Base-by-base conservation (phyloP, 2,888 invertebrate genomes). In the Stenurella melanura region DNA sequence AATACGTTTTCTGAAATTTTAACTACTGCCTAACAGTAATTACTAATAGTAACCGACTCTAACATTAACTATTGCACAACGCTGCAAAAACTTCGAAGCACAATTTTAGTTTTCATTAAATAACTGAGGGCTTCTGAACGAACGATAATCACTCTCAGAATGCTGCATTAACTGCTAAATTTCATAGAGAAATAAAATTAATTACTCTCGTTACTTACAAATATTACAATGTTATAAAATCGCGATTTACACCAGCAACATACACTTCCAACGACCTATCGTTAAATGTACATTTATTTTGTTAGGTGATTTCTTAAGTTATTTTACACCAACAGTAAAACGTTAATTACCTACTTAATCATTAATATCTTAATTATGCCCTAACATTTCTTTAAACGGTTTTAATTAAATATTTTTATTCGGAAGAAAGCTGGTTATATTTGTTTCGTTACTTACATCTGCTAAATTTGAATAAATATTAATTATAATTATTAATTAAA, bases 221-320 rank as follows among this genome's bases (percentile, higher is more conserved):
- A 38, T 34, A 56, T 6, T 26, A 54, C 54, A 26, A 30, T 54
- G 54, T 67, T 54, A 17, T 67, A 67, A 67, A 67, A 67, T 50
- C 26, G 26, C 42, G 15, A 50, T 67, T 67, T 67, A 67, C 56
- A 54, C 54, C n/a, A 17, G 26, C 67, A 26, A 15, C 42, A 15
- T 2, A 11, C 26, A 54, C 17, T 67, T 54, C 21, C 26, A 67
- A 67, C 67, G 67, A 54, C 30, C 67, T 10, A n/a, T 19, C 66
- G 38, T 66, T 50, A 66, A 66, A 42, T 19, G 19, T 67, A 26
- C 12, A 26, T 54, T 67, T 67, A 67, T 54, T 67, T 54, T 17
- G 54, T 67, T 67, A 67, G 54, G 56, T 67, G 67, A 67, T 54
- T 67, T 67, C 50, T 67, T 67, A 18, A 67, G 26, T 56, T n/a